Evolutionary conservation across 1,140 invertebrate species (phyloP).

Genomic region (Drosophila littoralis): DNA sequence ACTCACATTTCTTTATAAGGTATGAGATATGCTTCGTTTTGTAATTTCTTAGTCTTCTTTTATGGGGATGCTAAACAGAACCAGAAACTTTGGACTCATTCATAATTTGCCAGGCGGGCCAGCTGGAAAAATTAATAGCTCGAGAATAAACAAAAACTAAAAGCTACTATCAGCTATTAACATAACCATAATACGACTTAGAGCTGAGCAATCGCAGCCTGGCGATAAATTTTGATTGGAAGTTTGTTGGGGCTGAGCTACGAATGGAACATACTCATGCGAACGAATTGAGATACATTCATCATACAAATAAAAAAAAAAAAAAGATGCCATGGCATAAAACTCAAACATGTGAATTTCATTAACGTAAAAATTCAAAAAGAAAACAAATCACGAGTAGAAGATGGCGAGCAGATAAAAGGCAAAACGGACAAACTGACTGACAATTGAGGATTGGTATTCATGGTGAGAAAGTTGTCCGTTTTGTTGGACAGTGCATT

Average conservation of each 20-base stretch:
- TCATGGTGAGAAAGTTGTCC: conserved; percentile 73
- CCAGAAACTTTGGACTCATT: conserved; percentile 7
- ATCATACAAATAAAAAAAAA: conserved; percentile 42
- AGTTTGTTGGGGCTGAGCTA: conserved; percentile 36
- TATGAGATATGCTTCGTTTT: conserved; percentile 11
- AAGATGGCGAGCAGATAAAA: conserved; percentile 68
- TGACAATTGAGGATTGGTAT: conserved; percentile 23
- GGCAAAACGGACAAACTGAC: conserved; percentile 36
- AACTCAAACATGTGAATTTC: conserved; percentile 73
- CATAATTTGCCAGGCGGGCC: conserved; percentile 29
- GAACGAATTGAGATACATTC: conserved; percentile 58
- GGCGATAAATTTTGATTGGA: conserved; percentile 47
- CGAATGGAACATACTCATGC: conserved; percentile 7
- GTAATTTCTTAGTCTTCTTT: neutral
- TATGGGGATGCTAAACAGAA: conserved; percentile 39
- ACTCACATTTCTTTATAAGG: conserved; percentile 16
- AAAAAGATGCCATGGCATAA: conserved; percentile 50
- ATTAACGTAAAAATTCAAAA: conserved; percentile 63
- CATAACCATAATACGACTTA: conserved; percentile 41
- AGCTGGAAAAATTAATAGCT: conserved; percentile 15
- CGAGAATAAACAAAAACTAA: conserved; percentile 3
- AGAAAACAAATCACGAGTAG: conserved; percentile 5
- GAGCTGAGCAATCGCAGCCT: conserved; percentile 2
- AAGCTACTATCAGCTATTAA: conserved; percentile 40
- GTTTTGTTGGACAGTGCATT: conserved; percentile 74